Percentiles rank a stretch among this genome's conserved stretches.
These are phyloP conservation scores for Cecidostiba fungosa DNA, from an alignment of 2,888 invertebrate species.

Conservation along the genomic window DNA sequence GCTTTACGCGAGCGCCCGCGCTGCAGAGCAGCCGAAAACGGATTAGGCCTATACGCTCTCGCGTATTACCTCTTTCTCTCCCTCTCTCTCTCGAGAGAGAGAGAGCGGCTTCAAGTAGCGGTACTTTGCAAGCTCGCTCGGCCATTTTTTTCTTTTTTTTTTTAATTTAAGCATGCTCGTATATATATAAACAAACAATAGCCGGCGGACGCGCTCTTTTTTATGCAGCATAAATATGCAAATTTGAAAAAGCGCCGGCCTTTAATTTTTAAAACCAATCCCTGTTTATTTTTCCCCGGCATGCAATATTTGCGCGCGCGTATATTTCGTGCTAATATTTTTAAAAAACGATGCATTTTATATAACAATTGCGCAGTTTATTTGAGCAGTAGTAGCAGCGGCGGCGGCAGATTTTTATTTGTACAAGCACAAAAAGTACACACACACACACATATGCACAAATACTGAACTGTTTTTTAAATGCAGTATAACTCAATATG, in stretches of 20 bases:
- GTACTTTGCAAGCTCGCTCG: neutral
- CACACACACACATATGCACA: neutral
- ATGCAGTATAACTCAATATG: constrained; percentile 29
- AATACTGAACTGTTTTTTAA: constrained; percentile 35
- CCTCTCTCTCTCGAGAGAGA: too few relatives aligned
- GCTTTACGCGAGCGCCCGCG: constrained; percentile 29
- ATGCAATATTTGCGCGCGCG: constrained; percentile 44
- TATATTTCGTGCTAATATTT: constrained; percentile 41
- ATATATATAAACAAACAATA: neutral
- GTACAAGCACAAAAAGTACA: constrained; percentile 27
- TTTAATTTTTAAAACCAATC: constrained; percentile 56
- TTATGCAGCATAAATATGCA: constrained; percentile 46
- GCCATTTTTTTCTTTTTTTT: neutral
- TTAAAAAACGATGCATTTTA: constrained; percentile 48
- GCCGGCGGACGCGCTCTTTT: neutral
- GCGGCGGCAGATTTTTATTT: constrained; percentile 27
- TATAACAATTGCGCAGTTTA: constrained; percentile 39
- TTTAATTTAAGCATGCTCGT: neutral
- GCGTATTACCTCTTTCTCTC: neutral
- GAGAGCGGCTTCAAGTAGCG: neutral
- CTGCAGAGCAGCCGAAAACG: neutral
- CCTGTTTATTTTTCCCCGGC: constrained; percentile 41
- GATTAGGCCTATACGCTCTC: neutral
- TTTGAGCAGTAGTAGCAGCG: constrained; percentile 15
- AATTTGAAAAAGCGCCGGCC: constrained; percentile 38